phyloP scores from a whole-genome alignment of 2,888 invertebrate genomes.

The Luperina nickerlii region DNA sequence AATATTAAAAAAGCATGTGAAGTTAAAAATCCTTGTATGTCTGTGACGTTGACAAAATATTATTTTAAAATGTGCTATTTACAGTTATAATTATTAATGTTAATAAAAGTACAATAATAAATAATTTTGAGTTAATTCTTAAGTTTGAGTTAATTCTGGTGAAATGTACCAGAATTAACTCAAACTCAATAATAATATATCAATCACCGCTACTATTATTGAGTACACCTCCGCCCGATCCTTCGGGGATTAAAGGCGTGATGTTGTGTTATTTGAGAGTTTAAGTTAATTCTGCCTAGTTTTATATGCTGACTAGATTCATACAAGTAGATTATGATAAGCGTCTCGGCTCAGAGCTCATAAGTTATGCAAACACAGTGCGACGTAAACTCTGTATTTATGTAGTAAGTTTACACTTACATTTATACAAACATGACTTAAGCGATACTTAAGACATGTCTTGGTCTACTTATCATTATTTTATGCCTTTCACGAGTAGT shows the following conservation, averaged over 20 bases:
- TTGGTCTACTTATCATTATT: background rate
- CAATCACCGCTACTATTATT: background rate
- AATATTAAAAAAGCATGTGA: background rate
- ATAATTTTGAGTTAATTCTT: background rate
- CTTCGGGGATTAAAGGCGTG: background rate
- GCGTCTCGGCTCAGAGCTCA: background rate
- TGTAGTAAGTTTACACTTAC: conserved; percentile 18
- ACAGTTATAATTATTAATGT: background rate
- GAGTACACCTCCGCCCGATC: background rate
- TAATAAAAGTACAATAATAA: background rate
- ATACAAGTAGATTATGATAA: background rate
- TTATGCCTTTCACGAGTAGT: background rate
- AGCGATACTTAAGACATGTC: background rate
- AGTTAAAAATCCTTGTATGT: background rate
- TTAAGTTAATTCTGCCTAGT: background rate
- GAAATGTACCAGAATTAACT: background rate
- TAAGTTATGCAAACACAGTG: conserved; percentile 13
- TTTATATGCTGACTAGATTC: background rate
- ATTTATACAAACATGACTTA: background rate
- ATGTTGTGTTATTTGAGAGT: background rate
- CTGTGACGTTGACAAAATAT: background rate
- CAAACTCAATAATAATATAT: too few species aligned
- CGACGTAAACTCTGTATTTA: conserved; percentile 20
- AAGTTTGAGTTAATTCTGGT: background rate
- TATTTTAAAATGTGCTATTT: background rate